These are phyloP conservation scores for Lampropteryx suffumata DNA, from an alignment of 2,888 invertebrate genomes.

Conservation along the genomic window DNA sequence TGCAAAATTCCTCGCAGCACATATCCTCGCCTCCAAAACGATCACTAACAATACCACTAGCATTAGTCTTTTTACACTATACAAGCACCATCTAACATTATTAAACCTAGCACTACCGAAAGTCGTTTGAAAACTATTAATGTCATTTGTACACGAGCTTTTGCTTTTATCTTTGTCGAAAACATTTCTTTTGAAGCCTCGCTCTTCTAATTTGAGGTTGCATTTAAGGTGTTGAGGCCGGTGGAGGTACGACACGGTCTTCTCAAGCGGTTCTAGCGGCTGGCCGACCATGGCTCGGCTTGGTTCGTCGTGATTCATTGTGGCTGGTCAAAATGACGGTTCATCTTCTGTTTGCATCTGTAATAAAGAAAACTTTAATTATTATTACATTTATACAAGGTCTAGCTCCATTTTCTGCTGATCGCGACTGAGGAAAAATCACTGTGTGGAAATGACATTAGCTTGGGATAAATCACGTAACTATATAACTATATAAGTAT, in stretches of 20 bases:
- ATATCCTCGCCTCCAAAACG: constrained; percentile 57
- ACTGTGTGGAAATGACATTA: no score
- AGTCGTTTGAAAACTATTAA: constrained; percentile 50
- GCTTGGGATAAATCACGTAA: no score
- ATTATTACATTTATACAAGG: no score
- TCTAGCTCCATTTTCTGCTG: no score
- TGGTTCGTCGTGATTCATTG: constrained; percentile 41
- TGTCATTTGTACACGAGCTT: constrained; percentile 56
- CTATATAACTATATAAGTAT: no score
- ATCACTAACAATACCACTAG: constrained; percentile 66
- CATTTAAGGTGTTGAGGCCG: constrained; percentile 70
- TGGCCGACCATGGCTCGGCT: constrained; percentile 32
- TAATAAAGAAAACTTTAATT: constrained; percentile 47
- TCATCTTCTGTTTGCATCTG: constrained; percentile 74
- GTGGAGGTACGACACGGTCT: constrained; percentile 55
- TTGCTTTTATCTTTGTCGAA: constrained; percentile 45
- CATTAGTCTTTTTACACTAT: constrained; percentile 69
- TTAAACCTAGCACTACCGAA: constrained; percentile 53
- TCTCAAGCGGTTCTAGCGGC: constrained; percentile 57
- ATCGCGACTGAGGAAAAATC: no score
- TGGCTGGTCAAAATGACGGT: constrained; percentile 60
- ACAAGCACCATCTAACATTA: constrained; percentile 65
- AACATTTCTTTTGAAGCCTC: constrained; percentile 51
- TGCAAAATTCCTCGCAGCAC: constrained; percentile 68
- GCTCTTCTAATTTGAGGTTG: constrained; percentile 63